These are phyloP conservation scores for Sapayoa aenigma DNA, from an alignment of 2,113 vertebrate genomes.

Conservation along the genomic window DNA sequence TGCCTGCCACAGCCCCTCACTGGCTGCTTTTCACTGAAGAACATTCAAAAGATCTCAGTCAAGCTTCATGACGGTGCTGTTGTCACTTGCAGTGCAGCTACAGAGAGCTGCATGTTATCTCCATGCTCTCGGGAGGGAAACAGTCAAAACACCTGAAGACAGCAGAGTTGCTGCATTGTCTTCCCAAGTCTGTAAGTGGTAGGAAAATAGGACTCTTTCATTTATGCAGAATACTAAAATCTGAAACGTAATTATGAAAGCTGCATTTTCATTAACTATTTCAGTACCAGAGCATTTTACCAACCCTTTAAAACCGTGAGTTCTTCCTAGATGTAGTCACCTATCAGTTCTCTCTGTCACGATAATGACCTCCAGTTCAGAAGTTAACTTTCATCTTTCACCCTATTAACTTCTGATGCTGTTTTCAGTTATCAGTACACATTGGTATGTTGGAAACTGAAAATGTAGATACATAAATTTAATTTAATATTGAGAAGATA, in stretches of 20 bases:
- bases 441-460: not conserved
- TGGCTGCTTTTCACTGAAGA: not conserved
- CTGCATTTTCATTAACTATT: slow-evolving; percentile 13
- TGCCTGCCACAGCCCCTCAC: not conserved
- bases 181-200: not conserved
- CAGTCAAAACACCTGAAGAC: not conserved
- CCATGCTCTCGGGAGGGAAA: not conserved
- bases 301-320: not conserved
- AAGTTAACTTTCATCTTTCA: not conserved
- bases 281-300: not conserved
- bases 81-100: not conserved
- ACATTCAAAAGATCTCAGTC: not conserved
- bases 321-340: not conserved
- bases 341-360: not conserved
- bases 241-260: not conserved
- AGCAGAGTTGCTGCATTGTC: not conserved
- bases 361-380: not conserved
- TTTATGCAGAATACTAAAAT: slow-evolving; percentile 13
- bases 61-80: not conserved
- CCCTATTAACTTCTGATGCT: not conserved
- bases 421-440: not conserved
- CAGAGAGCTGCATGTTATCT: not conserved
- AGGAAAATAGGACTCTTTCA: not conserved
- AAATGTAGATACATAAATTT: not conserved
- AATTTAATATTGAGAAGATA: not conserved